Evolutionary conservation across 2,888 invertebrate genomes (phyloP).

Genomic region (Ariolimax columbianus): DNA sequence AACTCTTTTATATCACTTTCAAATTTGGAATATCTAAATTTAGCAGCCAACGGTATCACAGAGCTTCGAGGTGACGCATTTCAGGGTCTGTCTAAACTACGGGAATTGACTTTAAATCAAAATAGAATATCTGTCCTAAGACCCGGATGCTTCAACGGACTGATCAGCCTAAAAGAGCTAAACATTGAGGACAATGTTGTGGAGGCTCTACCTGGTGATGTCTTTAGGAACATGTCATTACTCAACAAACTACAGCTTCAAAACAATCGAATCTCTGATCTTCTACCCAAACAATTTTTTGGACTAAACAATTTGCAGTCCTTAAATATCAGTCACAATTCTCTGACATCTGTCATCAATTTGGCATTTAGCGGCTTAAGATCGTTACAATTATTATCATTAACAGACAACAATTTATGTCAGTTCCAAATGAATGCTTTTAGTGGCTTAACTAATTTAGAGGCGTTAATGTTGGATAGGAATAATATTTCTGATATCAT

Average conservation of each 20-base stretch:
- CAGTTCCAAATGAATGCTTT: constrained; percentile 28
- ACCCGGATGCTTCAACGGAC: constrained; percentile 52
- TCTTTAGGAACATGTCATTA: constrained; percentile 43
- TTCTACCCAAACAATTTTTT: constrained; percentile 31
- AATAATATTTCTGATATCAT: constrained; percentile 30
- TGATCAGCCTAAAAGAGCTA: constrained; percentile 58
- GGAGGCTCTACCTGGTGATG: not conserved
- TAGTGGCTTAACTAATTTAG: constrained; percentile 32
- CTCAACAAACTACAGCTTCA: constrained; percentile 49
- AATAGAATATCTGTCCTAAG: constrained; percentile 58
- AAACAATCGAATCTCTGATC: constrained; percentile 13
- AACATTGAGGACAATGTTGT: constrained; percentile 51
- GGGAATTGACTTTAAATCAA: constrained; percentile 57
- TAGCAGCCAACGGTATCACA: constrained; percentile 57
- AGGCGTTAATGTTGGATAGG: constrained; percentile 1
- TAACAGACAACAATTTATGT: constrained; percentile 16
- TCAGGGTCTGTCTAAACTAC: constrained; percentile 53
- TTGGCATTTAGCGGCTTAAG: constrained; percentile 22
- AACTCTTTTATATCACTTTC: constrained; percentile 56
- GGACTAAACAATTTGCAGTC: constrained; percentile 20
- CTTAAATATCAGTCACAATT: constrained; percentile 39
- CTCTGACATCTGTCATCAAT: not conserved
- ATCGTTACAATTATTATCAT: constrained; percentile 3
- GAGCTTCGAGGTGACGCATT: constrained; percentile 54
- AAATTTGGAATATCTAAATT: constrained; percentile 57